Base-by-base conservation (phyloP, 2,113 vertebrate genomes). In the Pithys albifrons region DNA sequence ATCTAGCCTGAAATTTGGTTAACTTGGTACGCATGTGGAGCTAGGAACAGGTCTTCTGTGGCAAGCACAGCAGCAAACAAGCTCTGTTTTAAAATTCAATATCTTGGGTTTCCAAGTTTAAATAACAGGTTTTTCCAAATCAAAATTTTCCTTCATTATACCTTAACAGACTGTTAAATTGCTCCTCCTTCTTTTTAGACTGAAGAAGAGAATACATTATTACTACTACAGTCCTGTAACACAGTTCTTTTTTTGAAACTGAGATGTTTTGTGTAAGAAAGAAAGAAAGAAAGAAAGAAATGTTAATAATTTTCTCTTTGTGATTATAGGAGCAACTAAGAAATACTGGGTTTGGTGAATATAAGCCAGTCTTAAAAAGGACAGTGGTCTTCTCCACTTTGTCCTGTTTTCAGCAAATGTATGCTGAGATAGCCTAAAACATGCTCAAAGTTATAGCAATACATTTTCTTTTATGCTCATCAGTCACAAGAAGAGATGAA, bases 361-460 rank as follows among this genome's bases (percentile, higher is more conserved):
- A 92, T 58, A 91, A 74, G 67, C 41, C 87, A 93, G 84, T 94
- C 89, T 95, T 92, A 84, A 91, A 96, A 94, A 89, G 93, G 94
- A 95, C 59, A 82, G 76, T 72, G 74, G 73, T 51, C 39, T 86
- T 91, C 79, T 88, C 90, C 85, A 83, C 83, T 89, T 80, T 51
- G 59, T 89, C 93, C 94, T 18, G 2, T 95, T 75, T 88, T 88
- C 92, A 95, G 85, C 72, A 80, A 93, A 93, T 19, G 65, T 82
- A 76, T 85, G 85, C 78, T 93, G 93, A 93, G 73, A 89, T 72
- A 95, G 95, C 93, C 90, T 75, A 92, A 84, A 97, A 96, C 97
- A 97, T 98, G 97, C 97, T 93, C 86, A 73, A 57, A 96, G 66
- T 93, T 95, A 89, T 2, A 90, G 85, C 92, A 88, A 93, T 95